phyloP scores from a whole-genome alignment of 2,797 vertebrate genomes.

The Gastrophryne carolinensis region DNA sequence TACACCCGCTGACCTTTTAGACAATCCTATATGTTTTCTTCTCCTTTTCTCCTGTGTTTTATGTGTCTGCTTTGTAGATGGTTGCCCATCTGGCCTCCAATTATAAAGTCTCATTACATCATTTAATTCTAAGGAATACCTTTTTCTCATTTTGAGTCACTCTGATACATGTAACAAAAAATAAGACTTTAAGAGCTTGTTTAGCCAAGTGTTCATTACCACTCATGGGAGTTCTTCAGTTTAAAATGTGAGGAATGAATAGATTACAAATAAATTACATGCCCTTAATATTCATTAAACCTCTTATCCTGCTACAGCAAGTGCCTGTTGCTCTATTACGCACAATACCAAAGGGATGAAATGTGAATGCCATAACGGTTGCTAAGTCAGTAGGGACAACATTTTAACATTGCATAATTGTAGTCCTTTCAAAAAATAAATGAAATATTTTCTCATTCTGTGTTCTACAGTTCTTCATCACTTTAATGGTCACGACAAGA shows the following conservation, averaged over 20 bases:
- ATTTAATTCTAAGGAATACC: neutral
- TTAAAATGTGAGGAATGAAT: conserved; percentile 49
- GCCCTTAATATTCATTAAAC: conserved; percentile 52
- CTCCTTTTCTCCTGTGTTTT: neutral
- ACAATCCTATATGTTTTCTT: too few species aligned
- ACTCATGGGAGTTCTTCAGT: conserved; percentile 44
- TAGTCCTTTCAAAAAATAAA: conserved; percentile 46
- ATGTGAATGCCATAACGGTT: conserved; percentile 46
- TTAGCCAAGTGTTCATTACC: conserved; percentile 50
- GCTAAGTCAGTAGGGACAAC: conserved; percentile 49
- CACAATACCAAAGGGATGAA: conserved; percentile 45
- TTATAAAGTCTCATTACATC: neutral
- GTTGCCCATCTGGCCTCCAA: neutral
- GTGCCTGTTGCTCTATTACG: conserved; percentile 44
- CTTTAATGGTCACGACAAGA: conserved; percentile 45
- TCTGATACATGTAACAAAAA: conserved; percentile 19
- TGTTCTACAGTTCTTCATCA: conserved; percentile 37
- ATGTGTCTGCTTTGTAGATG: neutral
- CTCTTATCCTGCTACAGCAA: conserved; percentile 49
- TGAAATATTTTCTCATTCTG: conserved; percentile 46
- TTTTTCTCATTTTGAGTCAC: neutral
- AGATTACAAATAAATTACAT: conserved; percentile 53
- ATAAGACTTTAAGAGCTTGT: conserved; percentile 40
- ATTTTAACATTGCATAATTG: conserved; percentile 49
- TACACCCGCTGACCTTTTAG: too few species aligned